Conservation (phyloP, 2,113 vertebrate species). For the Dipodomys ordii region DNA sequence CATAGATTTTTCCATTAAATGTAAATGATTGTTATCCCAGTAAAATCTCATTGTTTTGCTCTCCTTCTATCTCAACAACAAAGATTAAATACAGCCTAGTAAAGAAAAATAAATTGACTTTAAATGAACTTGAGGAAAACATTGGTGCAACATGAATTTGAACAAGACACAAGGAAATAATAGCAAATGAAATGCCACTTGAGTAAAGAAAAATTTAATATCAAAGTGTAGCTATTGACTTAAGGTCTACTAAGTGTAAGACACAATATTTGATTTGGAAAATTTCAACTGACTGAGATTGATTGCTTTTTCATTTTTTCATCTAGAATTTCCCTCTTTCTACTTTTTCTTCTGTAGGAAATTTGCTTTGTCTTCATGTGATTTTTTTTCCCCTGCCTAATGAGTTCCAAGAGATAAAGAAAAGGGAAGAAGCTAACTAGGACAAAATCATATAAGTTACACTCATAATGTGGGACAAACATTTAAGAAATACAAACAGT, state of each 20-base stretch:
- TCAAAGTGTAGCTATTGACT: no score
- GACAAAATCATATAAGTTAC: not conserved
- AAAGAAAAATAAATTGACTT: not conserved
- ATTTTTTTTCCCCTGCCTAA: not conserved
- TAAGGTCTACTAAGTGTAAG: not conserved
- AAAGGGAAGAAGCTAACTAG: not conserved
- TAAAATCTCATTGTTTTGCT: not conserved
- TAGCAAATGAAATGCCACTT: slow-evolving; percentile 4
- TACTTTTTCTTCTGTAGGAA: no score
- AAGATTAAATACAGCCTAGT: not conserved
- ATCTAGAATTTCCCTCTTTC: no score
- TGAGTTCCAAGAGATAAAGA: not conserved
- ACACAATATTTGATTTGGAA: no score
- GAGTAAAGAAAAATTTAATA: slow-evolving; percentile 37
- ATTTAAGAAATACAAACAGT: not conserved
- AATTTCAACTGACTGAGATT: no score
- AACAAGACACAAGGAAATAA: slow-evolving; percentile 1
- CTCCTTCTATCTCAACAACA: not conserved
- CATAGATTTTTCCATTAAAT: not conserved
- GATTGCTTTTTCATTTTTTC: no score
- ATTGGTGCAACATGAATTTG: slow-evolving; percentile 22
- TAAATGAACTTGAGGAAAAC: slow-evolving; percentile 42
- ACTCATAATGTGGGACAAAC: not conserved
- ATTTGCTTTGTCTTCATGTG: no score
- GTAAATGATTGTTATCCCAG: not conserved